A percentile compares a stretch with the other conserved stretches of the same genome.
These are phyloP conservation scores for Xestia ashworthii DNA, from an alignment of 2,888 invertebrate genomes.

Conservation along the genomic window DNA sequence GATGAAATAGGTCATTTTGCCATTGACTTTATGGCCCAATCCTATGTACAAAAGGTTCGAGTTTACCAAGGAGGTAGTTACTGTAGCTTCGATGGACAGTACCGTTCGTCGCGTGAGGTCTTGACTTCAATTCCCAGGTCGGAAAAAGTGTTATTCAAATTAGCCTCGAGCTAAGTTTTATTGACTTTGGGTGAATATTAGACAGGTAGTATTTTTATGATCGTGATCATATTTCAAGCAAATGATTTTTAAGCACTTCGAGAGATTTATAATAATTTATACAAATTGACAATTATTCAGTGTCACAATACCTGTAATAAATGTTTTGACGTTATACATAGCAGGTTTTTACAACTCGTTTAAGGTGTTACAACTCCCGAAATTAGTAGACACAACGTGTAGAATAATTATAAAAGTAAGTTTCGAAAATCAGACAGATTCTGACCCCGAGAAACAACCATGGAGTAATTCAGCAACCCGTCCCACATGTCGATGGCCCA, in stretches of 20 bases:
- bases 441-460: neutral
- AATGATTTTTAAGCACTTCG: neutral
- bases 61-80: neutral
- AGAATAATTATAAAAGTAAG: neutral
- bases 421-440: neutral
- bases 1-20: slow-evolving; percentile 31
- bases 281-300: neutral
- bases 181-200: neutral
- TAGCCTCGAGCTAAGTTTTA: neutral
- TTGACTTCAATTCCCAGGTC: neutral
- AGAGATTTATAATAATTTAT: neutral
- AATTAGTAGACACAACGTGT: neutral
- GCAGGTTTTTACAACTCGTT: neutral
- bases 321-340: neutral
- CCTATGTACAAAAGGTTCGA: neutral
- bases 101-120: neutral
- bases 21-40: slow-evolving; percentile 23
- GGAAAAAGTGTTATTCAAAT: neutral
- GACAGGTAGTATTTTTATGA: neutral
- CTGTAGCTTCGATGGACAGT: neutral
- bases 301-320: neutral
- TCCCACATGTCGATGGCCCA: no score
- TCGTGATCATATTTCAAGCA: neutral
- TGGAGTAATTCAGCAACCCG: no score
- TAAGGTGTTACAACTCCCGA: neutral